Evolutionary conservation across 2,888 invertebrate species (phyloP), one percentile per base, ranked within the genome.

Genomic region (Lycaena phlaeas): DNA sequence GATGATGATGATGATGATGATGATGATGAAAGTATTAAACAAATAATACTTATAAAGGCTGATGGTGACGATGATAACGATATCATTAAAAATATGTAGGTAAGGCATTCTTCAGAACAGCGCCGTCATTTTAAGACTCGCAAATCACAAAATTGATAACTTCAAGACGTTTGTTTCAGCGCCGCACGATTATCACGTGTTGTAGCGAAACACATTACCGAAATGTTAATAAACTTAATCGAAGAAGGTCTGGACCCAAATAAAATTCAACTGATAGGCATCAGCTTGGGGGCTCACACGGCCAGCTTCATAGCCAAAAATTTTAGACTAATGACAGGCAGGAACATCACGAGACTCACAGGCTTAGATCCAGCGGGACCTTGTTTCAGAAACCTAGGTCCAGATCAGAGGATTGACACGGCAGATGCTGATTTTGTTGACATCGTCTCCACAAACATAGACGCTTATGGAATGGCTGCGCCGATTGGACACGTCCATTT

Each of bases 401-500:
- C 78, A 2, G 61, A 68, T 2, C 57, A 67, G 1, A 54, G 77
- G 26, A 45, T 79, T 0, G 76, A 78, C 26, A 53, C 57, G 29
- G 49, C 57, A 0, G 78, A 79, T 26, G 78, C 72, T 0, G 76
- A 78, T 27, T 72, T 74, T 22, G 75, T 79, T 0, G 69, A 73
- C 4, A 54, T 68, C 0, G 27, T 79, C 0, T 44, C 51, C 1
- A 78, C 78, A 0, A 78, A 78, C 42, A 70, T 76, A 0, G 78
- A 79, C 27, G 71, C 62, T 0, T 73, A 54, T 2, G 78, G 78
- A 0, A 71, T 72, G 66, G 73, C 75, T 0, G 66, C 70, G 0
- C 74, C 78, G 0, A 49, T 73, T 0, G 78, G 75, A 1, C 77
- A 78, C 48, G 61, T 72, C 0, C 72, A 72, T 40, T 74, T 68